A percentile compares a stretch with the other conserved stretches of the same genome.
These are phyloP conservation scores for Gorsachius goisagi DNA, from an alignment of 2,113 vertebrate species.

Conservation along the genomic window DNA sequence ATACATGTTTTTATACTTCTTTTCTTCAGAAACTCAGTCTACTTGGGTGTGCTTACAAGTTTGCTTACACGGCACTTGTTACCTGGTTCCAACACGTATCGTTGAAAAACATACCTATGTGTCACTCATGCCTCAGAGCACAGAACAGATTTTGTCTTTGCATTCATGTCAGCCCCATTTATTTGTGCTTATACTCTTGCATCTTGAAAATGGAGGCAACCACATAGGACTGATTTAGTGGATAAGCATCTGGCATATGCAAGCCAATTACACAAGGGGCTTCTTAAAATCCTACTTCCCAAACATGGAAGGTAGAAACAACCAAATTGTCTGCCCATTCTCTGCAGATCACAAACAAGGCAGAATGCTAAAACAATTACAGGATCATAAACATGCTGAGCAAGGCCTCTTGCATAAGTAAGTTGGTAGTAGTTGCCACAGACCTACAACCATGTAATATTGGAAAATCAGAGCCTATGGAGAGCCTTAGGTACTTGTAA, in stretches of 20 bases:
- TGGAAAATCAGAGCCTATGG: background rate
- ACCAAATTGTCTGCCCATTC: background rate
- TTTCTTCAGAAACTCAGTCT: background rate
- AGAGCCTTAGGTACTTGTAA: background rate
- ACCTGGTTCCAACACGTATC: accelerated
- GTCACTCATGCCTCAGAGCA: background rate
- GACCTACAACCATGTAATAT: background rate
- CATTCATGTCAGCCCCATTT: background rate
- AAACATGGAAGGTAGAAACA: background rate
- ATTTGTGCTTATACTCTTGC: background rate
- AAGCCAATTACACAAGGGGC: background rate
- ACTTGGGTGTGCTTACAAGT: background rate
- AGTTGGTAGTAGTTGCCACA: background rate
- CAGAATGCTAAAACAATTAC: background rate
- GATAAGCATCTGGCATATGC: background rate
- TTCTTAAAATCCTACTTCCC: background rate
- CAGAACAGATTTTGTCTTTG: background rate
- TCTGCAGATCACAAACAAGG: background rate
- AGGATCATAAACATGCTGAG: background rate
- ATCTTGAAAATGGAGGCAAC: background rate
- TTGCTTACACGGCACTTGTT: background rate
- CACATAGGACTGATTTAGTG: background rate
- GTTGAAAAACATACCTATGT: background rate
- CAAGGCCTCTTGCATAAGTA: background rate
- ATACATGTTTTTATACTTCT: background rate